Evolutionary conservation across 2,888 invertebrate species (phyloP), one percentile per base, ranked within the genome.

Genomic region (Portevinia maculata): DNA sequence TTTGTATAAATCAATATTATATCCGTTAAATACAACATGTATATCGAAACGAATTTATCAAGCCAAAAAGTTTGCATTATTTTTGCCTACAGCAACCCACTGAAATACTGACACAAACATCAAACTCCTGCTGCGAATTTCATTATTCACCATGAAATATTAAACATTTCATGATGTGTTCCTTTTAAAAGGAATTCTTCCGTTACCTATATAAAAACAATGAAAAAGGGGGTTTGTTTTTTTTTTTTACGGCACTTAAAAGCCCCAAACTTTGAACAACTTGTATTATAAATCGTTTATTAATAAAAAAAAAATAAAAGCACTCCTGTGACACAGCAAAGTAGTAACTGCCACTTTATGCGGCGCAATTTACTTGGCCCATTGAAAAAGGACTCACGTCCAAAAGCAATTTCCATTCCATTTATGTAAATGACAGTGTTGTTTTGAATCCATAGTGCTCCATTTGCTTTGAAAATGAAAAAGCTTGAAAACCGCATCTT

Each of bases 261-360:
- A 28, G 28, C 1, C 28, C 39, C 15, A 24, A 44, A 13, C 17
- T 15, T 46, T 46, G 32, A 60, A 34, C 44, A 60, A 46, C 60
- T 46, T 13, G 30, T 30, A 44, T 41, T 28, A 44, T 44, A 44
- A 60, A 50, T 67, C 53, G 53, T 67, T 53, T 55, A 67, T 55
- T 15, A 53, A 55, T 55, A 32, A 67, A 44, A 41, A 13, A 28
- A 19, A 6, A 41, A 21, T 17, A 44, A 52, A 21, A 39, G 0
- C 28, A 11, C 8, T 9, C 15, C 32, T 46, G 46, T 46, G 46
- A 60, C 41, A 39, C 32, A 15, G 19, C 39, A 30, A 24, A 15
- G 13, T 32, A 19, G 50, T 41, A 19, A 28, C 48, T 59, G 39
- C 28, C 30, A 21, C 13, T 21, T 13, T 52, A n/a, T 17, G 15